A percentile compares a stretch with the other conserved stretches of the same genome.
Evolutionary conservation across 1,140 invertebrate genomes (phyloP).

Genomic region (Drosophila sp.): DNA sequence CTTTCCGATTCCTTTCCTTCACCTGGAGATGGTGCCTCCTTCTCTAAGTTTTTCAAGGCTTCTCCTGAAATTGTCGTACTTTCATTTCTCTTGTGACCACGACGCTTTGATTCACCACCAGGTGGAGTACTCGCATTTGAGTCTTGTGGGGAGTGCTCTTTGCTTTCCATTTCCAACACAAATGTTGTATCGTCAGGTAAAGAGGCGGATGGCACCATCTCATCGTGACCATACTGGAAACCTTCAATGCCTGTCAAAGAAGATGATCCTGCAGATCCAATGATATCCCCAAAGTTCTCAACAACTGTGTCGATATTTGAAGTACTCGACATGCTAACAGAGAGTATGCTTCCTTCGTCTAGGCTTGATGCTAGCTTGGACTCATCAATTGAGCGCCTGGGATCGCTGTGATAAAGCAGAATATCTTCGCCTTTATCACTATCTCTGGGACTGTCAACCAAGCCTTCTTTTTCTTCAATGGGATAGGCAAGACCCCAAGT

Average conservation of each 20-base stretch:
- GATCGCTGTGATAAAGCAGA: slow-evolving; percentile 70
- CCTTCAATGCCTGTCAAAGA: slow-evolving; percentile 80
- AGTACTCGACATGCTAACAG: slow-evolving; percentile 86
- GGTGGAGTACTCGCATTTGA: slow-evolving; percentile 84
- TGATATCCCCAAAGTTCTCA: slow-evolving; percentile 86
- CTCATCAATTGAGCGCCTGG: slow-evolving; percentile 73
- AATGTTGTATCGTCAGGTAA: slow-evolving; percentile 75
- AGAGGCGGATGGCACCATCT: slow-evolving; percentile 68
- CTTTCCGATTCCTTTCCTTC: slow-evolving; percentile 82
- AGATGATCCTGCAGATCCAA: slow-evolving; percentile 85
- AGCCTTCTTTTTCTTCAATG: slow-evolving; percentile 65
- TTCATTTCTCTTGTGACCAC: slow-evolving; percentile 86
- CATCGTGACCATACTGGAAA: slow-evolving; percentile 80
- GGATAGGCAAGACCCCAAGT: slow-evolving; percentile 78
- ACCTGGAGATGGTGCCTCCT: slow-evolving; percentile 57
- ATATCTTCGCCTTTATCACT: slow-evolving; percentile 73
- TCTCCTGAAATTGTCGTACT: slow-evolving; percentile 85
- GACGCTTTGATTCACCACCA: slow-evolving; percentile 86
- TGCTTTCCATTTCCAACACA: slow-evolving; percentile 79
- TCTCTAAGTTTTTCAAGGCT: slow-evolving; percentile 69
- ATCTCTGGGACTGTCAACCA: slow-evolving; percentile 66
- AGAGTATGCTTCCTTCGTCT: slow-evolving; percentile 86
- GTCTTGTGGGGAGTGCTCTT: slow-evolving; percentile 85
- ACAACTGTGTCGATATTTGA: slow-evolving; percentile 86
- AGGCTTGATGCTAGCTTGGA: slow-evolving; percentile 86